Conservation (phyloP, 2,888 invertebrate species). For the Patella caerulea region DNA sequence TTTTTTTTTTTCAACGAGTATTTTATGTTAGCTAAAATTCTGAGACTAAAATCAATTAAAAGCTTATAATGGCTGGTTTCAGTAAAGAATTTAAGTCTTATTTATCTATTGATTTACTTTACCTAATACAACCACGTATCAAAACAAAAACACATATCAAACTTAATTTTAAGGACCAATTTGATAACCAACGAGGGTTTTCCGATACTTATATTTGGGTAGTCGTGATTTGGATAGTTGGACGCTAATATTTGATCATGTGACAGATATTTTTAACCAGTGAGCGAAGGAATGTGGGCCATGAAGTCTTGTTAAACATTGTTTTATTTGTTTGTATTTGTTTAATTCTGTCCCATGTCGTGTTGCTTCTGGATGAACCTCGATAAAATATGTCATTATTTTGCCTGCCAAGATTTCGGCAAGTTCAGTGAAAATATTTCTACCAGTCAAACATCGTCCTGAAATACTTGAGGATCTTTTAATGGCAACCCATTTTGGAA, state of each 20-base stretch:
- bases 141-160: too few species aligned
- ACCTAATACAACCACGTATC: too few species aligned
- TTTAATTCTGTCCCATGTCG: not conserved
- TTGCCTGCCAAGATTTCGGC: not conserved
- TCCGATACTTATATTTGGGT: not conserved
- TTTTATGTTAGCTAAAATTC: too few species aligned
- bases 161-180: too few species aligned
- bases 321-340: conserved; percentile 4
- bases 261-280: not conserved
- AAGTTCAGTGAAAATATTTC: not conserved
- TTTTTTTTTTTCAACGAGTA: too few species aligned
- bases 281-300: conserved; percentile 1
- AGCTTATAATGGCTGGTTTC: too few species aligned
- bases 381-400: not conserved
- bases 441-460: not conserved
- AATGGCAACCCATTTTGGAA: not conserved
- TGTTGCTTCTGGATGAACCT: conserved; percentile 3
- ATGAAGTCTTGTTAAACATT: not conserved
- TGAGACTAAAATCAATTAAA: too few species aligned
- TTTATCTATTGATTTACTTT: too few species aligned
- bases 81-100: too few species aligned
- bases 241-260: conserved; percentile 7
- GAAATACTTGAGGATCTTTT: not conserved
- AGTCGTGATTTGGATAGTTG: conserved; percentile 8
- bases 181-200: too few species aligned